Evolutionary conservation across 2,113 vertebrate species (phyloP).

Genomic region (Silurus asotus): DNA sequence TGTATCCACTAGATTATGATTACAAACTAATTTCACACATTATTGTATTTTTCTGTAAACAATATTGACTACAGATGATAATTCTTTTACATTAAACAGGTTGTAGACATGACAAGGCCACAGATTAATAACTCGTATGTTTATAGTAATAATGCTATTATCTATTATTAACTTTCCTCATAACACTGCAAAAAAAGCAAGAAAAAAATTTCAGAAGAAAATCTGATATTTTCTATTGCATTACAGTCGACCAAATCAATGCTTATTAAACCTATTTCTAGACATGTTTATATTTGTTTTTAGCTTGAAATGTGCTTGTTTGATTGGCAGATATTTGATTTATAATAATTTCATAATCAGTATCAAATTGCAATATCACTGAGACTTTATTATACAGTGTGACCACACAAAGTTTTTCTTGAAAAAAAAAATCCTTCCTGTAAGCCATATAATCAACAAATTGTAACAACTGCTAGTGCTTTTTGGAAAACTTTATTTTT

Average conservation of each 20-base stretch:
- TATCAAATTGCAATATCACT: neutral
- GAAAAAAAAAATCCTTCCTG: neutral
- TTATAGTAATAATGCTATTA: neutral
- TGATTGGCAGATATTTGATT: neutral
- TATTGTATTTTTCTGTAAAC: neutral
- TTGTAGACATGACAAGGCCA: neutral
- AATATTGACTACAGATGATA: conserved; percentile 10
- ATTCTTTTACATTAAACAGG: neutral
- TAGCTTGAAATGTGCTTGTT: neutral
- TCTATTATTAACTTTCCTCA: neutral
- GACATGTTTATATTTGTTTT: neutral
- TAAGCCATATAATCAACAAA: conserved; percentile 32
- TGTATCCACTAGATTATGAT: conserved; percentile 4
- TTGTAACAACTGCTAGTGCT: neutral
- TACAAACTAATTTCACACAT: conserved; percentile 18
- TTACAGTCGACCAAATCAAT: neutral
- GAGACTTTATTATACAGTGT: neutral
- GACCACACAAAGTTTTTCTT: conserved; percentile 15
- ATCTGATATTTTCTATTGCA: neutral
- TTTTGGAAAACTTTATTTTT: neutral
- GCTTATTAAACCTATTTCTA: neutral
- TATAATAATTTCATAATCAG: neutral
- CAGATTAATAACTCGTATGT: conserved; percentile 1
- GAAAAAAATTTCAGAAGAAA: neutral
- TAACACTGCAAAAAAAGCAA: neutral